phyloP scores from a whole-genome alignment of 2,113 vertebrate species.

The Tetrao urogallus region DNA sequence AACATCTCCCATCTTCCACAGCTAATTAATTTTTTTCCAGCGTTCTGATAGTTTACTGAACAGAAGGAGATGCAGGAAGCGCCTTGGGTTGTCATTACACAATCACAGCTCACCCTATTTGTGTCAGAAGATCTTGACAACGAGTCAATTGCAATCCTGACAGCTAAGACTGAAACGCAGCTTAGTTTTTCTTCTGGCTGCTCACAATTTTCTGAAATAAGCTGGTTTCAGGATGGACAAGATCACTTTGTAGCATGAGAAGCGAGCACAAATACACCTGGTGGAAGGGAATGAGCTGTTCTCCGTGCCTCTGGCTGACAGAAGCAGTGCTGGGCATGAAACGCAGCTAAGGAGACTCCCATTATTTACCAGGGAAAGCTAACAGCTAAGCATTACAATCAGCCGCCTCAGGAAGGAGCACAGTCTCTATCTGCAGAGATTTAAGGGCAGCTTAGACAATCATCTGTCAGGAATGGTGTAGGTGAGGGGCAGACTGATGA shows the following conservation, averaged over 20 bases:
- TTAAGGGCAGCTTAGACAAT: neutral
- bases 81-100: constrained; percentile 13
- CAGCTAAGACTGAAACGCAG: neutral
- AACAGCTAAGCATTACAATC: neutral
- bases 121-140: constrained; percentile 33
- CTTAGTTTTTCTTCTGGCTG: neutral
- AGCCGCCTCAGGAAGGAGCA: neutral
- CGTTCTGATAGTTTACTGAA: constrained; percentile 21
- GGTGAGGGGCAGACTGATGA: neutral
- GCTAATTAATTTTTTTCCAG: constrained; percentile 49
- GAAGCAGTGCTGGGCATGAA: neutral
- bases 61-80: constrained; percentile 3
- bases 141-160: neutral
- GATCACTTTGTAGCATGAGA: neutral
- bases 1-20: neutral
- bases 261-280: neutral
- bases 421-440: neutral
- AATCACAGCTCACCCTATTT: neutral
- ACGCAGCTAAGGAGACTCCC: neutral
- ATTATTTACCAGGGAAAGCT: neutral
- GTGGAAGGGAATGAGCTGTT: neutral
- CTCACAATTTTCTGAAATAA: neutral
- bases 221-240: neutral
- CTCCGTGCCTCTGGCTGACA: neutral
- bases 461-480: neutral